These are phyloP conservation scores for Eciton burchellii DNA, from an alignment of 1,140 invertebrate genomes.

Conservation along the genomic window DNA sequence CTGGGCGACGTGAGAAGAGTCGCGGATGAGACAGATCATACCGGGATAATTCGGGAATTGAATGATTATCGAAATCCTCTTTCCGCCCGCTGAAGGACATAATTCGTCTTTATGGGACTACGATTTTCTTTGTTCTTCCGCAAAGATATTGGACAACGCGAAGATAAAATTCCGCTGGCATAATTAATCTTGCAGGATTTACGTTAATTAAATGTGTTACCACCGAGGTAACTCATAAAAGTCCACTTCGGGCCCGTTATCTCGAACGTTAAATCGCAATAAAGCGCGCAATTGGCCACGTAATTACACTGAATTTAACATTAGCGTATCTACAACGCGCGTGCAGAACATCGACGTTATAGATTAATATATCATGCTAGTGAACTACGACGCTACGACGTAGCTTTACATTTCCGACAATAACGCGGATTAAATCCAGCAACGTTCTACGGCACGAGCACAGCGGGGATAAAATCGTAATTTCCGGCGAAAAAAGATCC, in stretches of 20 bases:
- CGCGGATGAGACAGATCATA: too few species aligned
- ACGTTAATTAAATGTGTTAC: neutral
- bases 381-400: neutral
- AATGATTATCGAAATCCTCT: too few species aligned
- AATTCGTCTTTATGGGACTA: neutral
- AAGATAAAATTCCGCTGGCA: neutral
- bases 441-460: neutral
- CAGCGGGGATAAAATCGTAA: conserved; percentile 16
- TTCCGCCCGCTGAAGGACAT: too few species aligned
- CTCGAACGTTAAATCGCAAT: conserved; percentile 7
- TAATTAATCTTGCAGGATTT: neutral
- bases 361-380: conserved; percentile 5
- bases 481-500: neutral
- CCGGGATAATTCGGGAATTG: too few species aligned
- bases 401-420: conserved; percentile 15
- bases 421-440: conserved; percentile 1
- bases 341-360: conserved; percentile 33
- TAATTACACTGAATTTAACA: conserved; percentile 55
- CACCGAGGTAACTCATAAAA: neutral
- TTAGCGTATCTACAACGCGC: conserved; percentile 18
- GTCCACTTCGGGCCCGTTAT: neutral
- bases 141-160: neutral
- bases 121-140: neutral
- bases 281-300: conserved; percentile 17
- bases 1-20: too few species aligned